Base-by-base conservation (phyloP, 2,888 invertebrate species). In the Meta bourneti region DNA sequence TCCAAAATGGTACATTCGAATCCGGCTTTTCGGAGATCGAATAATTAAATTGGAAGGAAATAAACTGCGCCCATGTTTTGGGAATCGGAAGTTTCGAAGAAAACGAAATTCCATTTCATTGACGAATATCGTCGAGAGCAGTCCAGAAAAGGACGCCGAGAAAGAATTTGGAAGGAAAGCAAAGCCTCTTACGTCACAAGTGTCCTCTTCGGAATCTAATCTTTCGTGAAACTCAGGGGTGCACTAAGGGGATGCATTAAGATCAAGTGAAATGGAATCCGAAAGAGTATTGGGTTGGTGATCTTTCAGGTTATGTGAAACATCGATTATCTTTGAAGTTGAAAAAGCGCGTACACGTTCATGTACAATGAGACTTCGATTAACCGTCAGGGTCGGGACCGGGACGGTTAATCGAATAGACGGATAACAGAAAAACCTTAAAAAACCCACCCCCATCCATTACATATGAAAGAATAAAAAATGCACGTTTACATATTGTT, bases 31-130 rank as follows among this genome's bases (percentile, higher is more conserved):
- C 1, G 34, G 4, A 34, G 34, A 34, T 34, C 34, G 7, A 54
- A 75, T 69, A 84, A 84, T 84, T 84, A 84, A 74, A 77, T 75
- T 49, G 20, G 54, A 75, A 75, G 75, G 84, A 75, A 74, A 75
- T 61, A 75, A 84, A 34, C 61, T 54, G 48, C 1, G 16, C 75
- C 75, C 61, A 16, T 20, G 20, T 49, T 19, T 82, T 71, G 51
- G 34, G 34, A 34, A 49, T 54, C 52, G n/a, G 34, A 82, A 82
- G 71, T 51, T 48, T 34, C 52, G 1, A 13, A 54, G 71, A 51
- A 82, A 82, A 69, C n/a, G 69, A 52, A 82, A 72, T 49, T n/a
- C 11, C 51, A 82, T 82, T 72, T 48, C 20, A 52, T 69, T 49
- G 51, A 82, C 48, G 82, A 72, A 51, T 19, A 82, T 72, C 52